Percentiles rank a stretch among this genome's conserved stretches.
Conservation (phyloP, 2,888 invertebrate genomes). For the Epistrophe grossulariae region DNA sequence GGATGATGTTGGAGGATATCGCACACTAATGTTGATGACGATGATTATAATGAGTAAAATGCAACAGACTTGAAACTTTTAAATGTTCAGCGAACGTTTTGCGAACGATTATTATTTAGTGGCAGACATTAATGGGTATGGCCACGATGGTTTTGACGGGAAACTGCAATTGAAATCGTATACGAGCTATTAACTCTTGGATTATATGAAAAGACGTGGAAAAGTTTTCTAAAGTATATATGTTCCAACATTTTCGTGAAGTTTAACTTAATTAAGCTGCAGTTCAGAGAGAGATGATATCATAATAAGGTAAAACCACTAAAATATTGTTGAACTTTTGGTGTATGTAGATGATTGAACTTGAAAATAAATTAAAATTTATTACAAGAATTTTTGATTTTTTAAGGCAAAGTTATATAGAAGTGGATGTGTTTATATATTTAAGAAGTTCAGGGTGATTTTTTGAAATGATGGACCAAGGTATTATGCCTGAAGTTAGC, state of each 20-base stretch:
- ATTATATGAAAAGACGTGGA: neutral
- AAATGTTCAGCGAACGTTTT: neutral
- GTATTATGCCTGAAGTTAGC: too few relatives aligned
- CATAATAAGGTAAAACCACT: too few relatives aligned
- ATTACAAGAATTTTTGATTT: too few relatives aligned
- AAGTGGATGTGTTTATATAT: too few relatives aligned
- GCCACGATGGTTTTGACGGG: slow-evolving; percentile 13
- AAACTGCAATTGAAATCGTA: slow-evolving; percentile 27
- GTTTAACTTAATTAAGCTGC: slow-evolving; percentile 14
- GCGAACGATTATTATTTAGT: neutral
- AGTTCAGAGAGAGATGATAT: neutral
- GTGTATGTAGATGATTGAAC: too few relatives aligned
- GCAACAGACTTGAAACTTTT: slow-evolving; percentile 30
- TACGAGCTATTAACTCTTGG: slow-evolving; percentile 29
- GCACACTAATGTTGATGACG: slow-evolving; percentile 20
- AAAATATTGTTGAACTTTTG: too few relatives aligned
- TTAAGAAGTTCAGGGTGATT: too few relatives aligned
- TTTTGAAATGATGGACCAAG: too few relatives aligned
- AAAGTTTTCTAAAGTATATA: slow-evolving; percentile 1
- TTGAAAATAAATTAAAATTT: too few relatives aligned
- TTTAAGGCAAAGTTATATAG: too few relatives aligned
- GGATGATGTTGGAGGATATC: slow-evolving; percentile 50
- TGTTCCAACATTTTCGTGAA: neutral
- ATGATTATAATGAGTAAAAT: slow-evolving; percentile 38
- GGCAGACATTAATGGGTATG: slow-evolving; percentile 11